Conservation (phyloP, 1,140 invertebrate genomes). For the Pachypsylla venusta region DNA sequence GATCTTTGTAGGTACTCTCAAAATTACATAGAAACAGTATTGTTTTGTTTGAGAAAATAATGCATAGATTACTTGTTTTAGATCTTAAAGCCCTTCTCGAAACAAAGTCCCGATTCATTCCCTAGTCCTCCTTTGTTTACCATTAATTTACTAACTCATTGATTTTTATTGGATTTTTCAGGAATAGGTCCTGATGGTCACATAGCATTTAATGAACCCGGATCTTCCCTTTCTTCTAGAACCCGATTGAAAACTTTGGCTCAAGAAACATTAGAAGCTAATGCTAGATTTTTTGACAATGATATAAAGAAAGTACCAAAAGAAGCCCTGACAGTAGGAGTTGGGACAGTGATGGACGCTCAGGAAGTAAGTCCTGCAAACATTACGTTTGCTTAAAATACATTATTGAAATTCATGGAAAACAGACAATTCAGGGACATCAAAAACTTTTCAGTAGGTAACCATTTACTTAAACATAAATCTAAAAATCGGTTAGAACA, state of each 20-base stretch:
- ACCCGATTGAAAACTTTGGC: slow-evolving; percentile 94
- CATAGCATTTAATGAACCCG: slow-evolving; percentile 98
- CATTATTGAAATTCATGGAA: no score
- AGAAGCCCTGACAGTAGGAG: slow-evolving; percentile 91
- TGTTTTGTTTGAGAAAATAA: no score
- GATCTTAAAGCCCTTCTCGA: no score
- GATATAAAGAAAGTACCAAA: slow-evolving; percentile 84
- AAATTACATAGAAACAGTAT: no score
- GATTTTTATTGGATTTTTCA: slow-evolving; percentile 31
- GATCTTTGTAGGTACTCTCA: no score
- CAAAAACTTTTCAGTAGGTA: no score
- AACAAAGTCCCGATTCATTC: no score
- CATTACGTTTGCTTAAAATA: no score
- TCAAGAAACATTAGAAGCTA: slow-evolving; percentile 90
- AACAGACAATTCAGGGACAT: no score
- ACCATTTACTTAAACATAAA: no score
- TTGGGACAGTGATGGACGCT: slow-evolving; percentile 98
- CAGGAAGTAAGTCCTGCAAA: slow-evolving; percentile 72
- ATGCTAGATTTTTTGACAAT: slow-evolving; percentile 93
- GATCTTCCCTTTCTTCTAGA: slow-evolving; percentile 77
- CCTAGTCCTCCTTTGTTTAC: no score
- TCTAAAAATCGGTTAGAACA: no score
- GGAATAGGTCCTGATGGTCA: slow-evolving; percentile 98
- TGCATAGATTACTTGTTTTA: slow-evolving; percentile 2
- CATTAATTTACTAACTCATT: slow-evolving; percentile 18